These are phyloP conservation scores for Oophaga pumilio DNA, from an alignment of 2,113 vertebrate genomes.

Conservation along the genomic window DNA sequence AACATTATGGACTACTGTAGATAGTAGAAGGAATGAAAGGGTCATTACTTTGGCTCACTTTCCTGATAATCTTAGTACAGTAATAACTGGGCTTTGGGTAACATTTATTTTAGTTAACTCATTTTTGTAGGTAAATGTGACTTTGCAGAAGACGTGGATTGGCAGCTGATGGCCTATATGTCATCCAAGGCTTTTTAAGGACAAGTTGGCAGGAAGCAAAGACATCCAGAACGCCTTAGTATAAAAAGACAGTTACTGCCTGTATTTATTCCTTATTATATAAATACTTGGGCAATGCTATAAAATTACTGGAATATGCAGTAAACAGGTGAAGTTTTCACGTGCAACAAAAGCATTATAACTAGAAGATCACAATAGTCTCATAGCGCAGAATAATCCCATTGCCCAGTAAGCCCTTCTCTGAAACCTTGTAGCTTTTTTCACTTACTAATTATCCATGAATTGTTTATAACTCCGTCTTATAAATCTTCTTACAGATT, in stretches of 20 bases:
- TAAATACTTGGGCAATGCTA: not conserved
- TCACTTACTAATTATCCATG: not conserved
- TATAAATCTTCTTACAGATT: constrained; percentile 60
- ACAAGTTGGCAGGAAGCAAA: not conserved
- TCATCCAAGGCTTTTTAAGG: constrained; percentile 22
- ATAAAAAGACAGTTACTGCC: not conserved
- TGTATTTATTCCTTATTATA: not conserved
- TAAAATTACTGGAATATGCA: not conserved
- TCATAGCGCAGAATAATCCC: not conserved
- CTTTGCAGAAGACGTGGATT: not conserved
- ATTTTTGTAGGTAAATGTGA: not conserved
- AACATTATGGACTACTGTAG: not conserved
- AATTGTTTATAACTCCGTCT: not conserved
- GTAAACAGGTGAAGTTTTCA: not conserved
- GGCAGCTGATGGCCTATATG: not conserved
- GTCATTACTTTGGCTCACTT: not conserved
- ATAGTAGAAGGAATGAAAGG: not conserved
- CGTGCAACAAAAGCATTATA: no score
- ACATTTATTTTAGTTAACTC: not conserved
- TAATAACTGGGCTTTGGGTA: not conserved
- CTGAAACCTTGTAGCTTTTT: not conserved
- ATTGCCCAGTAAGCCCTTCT: not conserved
- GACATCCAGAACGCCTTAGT: not conserved
- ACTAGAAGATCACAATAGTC: not conserved
- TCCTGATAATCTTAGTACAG: not conserved